These are phyloP conservation scores for Sebastes schlegelii DNA, from an alignment of 2,113 vertebrate species.

Conservation along the genomic window DNA sequence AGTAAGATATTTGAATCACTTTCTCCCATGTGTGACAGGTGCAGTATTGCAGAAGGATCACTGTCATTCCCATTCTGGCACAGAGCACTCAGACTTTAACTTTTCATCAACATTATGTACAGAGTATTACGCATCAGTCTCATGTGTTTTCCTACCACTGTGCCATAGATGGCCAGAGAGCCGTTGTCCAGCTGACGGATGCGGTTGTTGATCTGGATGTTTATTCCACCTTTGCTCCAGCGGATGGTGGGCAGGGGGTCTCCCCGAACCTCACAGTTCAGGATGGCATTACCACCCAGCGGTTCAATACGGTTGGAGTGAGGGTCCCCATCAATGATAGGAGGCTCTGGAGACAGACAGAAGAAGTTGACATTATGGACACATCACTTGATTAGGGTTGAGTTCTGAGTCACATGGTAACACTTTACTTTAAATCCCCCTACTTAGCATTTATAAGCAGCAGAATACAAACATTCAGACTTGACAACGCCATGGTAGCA, in stretches of 20 bases:
- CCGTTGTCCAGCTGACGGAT: conserved; percentile 92
- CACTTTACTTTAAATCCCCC: neutral
- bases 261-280: conserved; percentile 95
- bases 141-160: conserved; percentile 85
- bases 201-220: conserved; percentile 86
- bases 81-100: neutral
- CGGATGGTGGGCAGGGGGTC: conserved; percentile 93
- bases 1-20: too few species aligned
- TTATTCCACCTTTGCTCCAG: conserved; percentile 92
- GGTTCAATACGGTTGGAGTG: conserved; percentile 91
- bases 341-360: conserved; percentile 87
- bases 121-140: neutral
- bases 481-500: too few species aligned
- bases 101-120: neutral
- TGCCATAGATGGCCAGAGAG: conserved; percentile 95
- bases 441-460: neutral
- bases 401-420: neutral
- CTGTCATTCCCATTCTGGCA: neutral
- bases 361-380: neutral
- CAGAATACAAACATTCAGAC: neutral
- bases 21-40: too few species aligned
- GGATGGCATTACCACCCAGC: conserved; percentile 91
- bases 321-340: conserved; percentile 92
- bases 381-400: neutral
- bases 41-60: too few species aligned